Base-by-base conservation (phyloP, 2,113 vertebrate species). In the Ophthalmolycus amberensis region DNA sequence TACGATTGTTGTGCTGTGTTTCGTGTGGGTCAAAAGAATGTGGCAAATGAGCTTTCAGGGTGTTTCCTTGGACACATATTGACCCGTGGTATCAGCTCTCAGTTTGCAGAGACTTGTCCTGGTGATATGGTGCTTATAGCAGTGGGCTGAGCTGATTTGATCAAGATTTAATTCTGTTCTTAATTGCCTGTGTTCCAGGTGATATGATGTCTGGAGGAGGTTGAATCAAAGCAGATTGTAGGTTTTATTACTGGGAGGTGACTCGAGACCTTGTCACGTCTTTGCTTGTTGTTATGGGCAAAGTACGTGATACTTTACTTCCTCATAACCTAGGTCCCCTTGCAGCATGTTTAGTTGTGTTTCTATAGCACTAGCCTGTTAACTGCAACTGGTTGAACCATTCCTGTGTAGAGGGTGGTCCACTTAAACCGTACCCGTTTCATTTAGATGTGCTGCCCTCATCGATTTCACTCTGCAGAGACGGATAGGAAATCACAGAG, bases 11-110 rank as follows among this genome's bases (percentile, higher is more conserved):
- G 25, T 75, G 20, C 0, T 22, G 18, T 40, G 29, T 73, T 77
- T 66, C 32, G 0, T 18, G 8, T 69, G 62, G 20, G 2, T 37
- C 63, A 80, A 80, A 75, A 29, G n/a, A 38, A 34, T 16, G 46
- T 65, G 0, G 42, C 4, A 64, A 74, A 44, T 63, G 1, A 82
- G 71, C 56, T 75, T 65, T 48, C 8, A 25, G 58, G 63, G 76
- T 82, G 73, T 89, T 76, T 40, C n/a, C 50, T 25, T 0, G 9
- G 38, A 15, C 29, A 75, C 59, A 84, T 38, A 66, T 81, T 70
- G 58, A 71, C 50, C 37, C 11, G n/a, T 50, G 70, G 69, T 81
- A 76, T 38, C 68, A 58, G 34, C 65, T 71, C n/a, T 79, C 58
- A 71, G 67, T 73, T 75, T 68, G 48, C 38, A 71, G 34, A 29